Conservation (phyloP, 2,113 vertebrate species). For the Nettapus auritus region DNA sequence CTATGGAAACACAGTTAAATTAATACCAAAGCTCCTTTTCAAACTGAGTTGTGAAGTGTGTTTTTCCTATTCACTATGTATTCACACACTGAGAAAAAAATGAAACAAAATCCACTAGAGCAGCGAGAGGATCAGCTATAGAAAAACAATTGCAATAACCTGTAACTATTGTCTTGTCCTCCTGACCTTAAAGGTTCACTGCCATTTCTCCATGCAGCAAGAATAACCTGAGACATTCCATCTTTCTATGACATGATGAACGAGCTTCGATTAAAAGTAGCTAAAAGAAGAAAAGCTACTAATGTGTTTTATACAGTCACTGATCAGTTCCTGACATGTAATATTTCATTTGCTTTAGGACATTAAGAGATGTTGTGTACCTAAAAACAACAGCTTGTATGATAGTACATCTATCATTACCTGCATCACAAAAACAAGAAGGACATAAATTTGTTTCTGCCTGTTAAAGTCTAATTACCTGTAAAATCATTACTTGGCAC, state of each 20-base stretch:
- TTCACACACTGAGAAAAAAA: neutral
- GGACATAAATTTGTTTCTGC: constrained; percentile 76
- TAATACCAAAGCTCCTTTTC: neutral
- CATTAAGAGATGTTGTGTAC: constrained; percentile 74
- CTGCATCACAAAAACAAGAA: constrained; percentile 73
- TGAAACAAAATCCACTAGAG: neutral
- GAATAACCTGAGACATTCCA: constrained; percentile 68
- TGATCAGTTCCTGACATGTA: constrained; percentile 77
- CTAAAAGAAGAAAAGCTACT: constrained; percentile 75
- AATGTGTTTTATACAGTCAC: constrained; percentile 79
- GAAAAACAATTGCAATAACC: constrained; percentile 67
- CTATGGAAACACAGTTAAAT: neutral
- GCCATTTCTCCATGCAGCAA: constrained; percentile 60
- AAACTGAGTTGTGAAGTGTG: neutral
- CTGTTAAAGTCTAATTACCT: constrained; percentile 81
- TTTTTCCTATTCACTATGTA: neutral
- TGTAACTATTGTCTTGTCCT: constrained; percentile 64
- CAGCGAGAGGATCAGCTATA: neutral
- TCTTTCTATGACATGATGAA: constrained; percentile 74
- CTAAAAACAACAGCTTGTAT: constrained; percentile 73
- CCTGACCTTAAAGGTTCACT: constrained; percentile 66
- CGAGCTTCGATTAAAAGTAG: constrained; percentile 73
- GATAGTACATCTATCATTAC: constrained; percentile 71
- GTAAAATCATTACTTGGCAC: constrained; percentile 80
- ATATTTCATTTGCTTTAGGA: constrained; percentile 78